These are phyloP conservation scores for Meghimatium bilineatum DNA, from an alignment of 2,888 invertebrate genomes.

Conservation along the genomic window DNA sequence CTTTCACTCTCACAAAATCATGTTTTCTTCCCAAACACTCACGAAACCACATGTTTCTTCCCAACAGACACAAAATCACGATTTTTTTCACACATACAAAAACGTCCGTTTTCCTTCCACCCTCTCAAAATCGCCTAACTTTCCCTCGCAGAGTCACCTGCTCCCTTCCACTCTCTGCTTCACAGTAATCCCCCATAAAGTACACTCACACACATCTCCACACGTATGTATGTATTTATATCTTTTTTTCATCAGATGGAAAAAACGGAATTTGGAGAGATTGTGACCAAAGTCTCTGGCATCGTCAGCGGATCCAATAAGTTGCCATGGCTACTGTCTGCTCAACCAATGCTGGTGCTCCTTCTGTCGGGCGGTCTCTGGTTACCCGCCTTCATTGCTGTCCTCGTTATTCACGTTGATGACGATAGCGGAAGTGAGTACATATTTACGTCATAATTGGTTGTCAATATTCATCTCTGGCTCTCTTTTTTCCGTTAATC, in stretches of 20 bases:
- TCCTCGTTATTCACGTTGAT: constrained; percentile 52
- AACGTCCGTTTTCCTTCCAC: no score
- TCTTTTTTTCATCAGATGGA: constrained; percentile 56
- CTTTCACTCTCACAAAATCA: no score
- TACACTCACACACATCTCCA: neutral
- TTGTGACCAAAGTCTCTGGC: constrained; percentile 57
- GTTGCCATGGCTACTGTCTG: constrained; percentile 59
- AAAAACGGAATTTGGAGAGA: constrained; percentile 60
- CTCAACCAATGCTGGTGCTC: constrained; percentile 57
- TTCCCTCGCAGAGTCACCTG: no score
- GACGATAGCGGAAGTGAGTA: constrained; percentile 53
- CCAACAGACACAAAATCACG: no score
- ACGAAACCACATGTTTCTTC: no score
- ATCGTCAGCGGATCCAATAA: constrained; percentile 51
- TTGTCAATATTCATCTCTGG: no score
- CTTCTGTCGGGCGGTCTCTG: constrained; percentile 56
- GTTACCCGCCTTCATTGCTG: constrained; percentile 56
- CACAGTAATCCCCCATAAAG: neutral
- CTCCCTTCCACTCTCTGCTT: neutral
- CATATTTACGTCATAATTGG: no score
- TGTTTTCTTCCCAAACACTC: no score
- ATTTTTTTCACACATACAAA: no score
- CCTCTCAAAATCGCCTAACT: no score
- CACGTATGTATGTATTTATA: neutral
- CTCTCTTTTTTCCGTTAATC: neutral